Percentiles rank a stretch among this genome's conserved stretches.
Conservation (phyloP, 2,113 vertebrate species). For the Cryptoleucopteryx plumbea region DNA sequence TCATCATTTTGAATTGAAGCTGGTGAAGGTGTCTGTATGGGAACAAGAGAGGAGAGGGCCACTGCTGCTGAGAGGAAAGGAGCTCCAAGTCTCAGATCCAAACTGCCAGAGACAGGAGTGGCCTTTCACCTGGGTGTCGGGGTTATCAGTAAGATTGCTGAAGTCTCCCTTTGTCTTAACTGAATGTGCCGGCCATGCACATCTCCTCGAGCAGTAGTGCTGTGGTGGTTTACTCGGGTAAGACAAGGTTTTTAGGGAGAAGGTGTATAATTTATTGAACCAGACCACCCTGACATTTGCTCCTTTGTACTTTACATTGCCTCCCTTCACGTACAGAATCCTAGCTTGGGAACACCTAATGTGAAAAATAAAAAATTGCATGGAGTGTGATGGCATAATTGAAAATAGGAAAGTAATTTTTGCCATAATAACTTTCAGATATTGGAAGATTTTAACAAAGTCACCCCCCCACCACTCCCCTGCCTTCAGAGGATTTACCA, state of each 20-base stretch:
- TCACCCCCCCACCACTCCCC: background rate
- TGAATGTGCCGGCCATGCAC: background rate
- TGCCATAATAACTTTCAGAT: background rate
- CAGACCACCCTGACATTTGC: background rate
- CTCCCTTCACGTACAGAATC: background rate
- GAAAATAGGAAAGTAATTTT: background rate
- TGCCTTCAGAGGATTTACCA: background rate
- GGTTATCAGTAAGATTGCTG: too few species aligned
- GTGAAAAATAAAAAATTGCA: background rate
- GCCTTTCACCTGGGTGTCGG: background rate
- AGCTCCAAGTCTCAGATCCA: background rate
- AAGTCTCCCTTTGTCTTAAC: background rate
- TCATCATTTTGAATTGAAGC: background rate
- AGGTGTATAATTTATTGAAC: background rate
- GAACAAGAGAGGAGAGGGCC: background rate
- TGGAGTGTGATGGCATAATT: background rate
- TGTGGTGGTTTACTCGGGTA: background rate
- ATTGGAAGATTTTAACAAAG: background rate
- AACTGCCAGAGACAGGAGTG: background rate
- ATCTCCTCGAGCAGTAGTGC: background rate
- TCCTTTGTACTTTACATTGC: background rate
- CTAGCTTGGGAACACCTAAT: background rate
- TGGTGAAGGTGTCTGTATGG: background rate
- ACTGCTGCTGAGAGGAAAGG: background rate
- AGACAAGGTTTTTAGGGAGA: background rate